Conservation (phyloP, 2,113 vertebrate species). For the Equus przewalskii region DNA sequence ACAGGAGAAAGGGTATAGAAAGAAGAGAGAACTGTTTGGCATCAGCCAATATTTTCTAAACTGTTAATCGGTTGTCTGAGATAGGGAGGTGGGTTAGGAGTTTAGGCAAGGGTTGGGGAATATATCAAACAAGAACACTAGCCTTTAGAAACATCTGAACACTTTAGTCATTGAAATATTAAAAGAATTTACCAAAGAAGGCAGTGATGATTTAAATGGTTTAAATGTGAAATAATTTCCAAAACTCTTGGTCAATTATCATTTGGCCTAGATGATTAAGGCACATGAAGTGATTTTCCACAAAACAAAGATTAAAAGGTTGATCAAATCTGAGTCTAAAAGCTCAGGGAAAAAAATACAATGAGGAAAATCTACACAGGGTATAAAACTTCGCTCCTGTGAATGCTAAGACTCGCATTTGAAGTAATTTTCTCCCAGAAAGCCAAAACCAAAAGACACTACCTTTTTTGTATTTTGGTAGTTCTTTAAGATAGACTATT, state of each 20-base stretch:
- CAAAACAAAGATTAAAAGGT: slow-evolving; percentile 15
- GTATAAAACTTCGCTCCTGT: neutral
- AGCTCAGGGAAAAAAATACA: neutral
- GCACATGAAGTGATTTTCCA: neutral
- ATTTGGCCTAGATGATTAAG: slow-evolving; percentile 62
- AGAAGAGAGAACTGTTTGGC: slow-evolving; percentile 38
- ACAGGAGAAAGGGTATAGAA: neutral
- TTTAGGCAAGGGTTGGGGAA: neutral
- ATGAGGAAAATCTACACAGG: neutral
- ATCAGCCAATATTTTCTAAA: slow-evolving; percentile 60
- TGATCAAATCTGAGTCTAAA: slow-evolving; percentile 30
- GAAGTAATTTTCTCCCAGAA: neutral
- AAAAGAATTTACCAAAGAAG: slow-evolving; percentile 60
- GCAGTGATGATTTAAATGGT: slow-evolving; percentile 61
- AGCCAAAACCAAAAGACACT: neutral
- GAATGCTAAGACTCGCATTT: neutral
- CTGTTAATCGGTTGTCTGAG: slow-evolving; percentile 63
- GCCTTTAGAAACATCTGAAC: slow-evolving; percentile 58
- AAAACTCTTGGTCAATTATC: slow-evolving; percentile 63
- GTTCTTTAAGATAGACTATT: slow-evolving; percentile 15
- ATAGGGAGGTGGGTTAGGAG: neutral
- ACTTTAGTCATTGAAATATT: neutral
- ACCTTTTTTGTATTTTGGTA: neutral
- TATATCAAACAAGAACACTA: neutral
- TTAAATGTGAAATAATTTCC: slow-evolving; percentile 59